Evolutionary conservation across 2,888 invertebrate species (phyloP).

Genomic region (Germaria angustata): DNA sequence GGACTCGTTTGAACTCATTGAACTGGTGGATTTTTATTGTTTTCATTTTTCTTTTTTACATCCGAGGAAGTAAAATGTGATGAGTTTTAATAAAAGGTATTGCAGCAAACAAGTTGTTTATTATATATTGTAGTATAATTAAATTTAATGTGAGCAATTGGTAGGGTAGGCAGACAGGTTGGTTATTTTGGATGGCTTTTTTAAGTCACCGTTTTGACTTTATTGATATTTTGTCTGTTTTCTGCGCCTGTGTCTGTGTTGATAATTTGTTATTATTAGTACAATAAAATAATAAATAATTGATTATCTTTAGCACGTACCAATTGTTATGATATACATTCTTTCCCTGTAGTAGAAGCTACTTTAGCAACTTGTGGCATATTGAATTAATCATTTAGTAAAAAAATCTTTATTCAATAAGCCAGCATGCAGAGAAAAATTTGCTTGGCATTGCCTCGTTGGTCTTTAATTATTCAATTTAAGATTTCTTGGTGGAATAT

Average conservation of each 20-base stretch:
- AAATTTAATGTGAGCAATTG: slow-evolving; percentile 35
- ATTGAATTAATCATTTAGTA: neutral
- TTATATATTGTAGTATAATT: slow-evolving; percentile 31
- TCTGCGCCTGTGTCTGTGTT: neutral
- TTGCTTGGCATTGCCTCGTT: no score
- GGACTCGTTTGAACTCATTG: slow-evolving; percentile 27
- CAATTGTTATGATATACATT: slow-evolving; percentile 27
- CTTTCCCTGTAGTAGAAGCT: neutral
- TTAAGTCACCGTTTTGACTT: slow-evolving; percentile 24
- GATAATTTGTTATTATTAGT: slow-evolving; percentile 31
- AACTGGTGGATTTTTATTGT: slow-evolving; percentile 15
- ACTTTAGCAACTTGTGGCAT: neutral
- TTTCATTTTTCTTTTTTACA: neutral
- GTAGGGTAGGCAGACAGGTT: neutral
- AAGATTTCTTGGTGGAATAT: no score
- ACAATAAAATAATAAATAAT: slow-evolving; percentile 34
- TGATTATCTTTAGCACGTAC: slow-evolving; percentile 63
- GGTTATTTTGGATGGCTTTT: neutral
- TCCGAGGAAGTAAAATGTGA: slow-evolving; percentile 1
- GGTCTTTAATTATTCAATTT: no score
- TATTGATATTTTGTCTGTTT: neutral
- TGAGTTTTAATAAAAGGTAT: neutral
- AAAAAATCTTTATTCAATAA: no score
- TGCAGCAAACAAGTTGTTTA: slow-evolving; percentile 21
- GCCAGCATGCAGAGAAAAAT: no score